Evolutionary conservation across 2,888 invertebrate genomes (phyloP).

Genomic region (Apotomis turbidana): DNA sequence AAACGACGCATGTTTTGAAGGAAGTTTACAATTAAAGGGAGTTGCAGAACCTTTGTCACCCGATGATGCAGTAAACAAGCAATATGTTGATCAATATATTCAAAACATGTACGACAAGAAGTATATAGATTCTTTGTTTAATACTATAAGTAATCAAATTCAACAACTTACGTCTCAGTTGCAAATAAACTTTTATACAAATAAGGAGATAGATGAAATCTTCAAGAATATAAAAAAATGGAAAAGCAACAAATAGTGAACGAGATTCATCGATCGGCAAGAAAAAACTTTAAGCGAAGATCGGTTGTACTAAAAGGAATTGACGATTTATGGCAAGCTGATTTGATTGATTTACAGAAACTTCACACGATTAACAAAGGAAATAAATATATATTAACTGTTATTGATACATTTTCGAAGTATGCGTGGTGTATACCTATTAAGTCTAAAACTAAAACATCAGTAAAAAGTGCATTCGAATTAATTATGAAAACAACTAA

Average conservation of each 20-base stretch:
- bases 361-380: background rate
- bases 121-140: background rate
- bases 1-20: too few relatives aligned
- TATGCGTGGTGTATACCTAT: background rate
- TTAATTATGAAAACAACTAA: constrained; percentile 3
- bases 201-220: background rate
- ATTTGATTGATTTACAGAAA: background rate
- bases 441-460: background rate
- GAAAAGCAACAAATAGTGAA: background rate
- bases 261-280: background rate
- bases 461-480: background rate
- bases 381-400: constrained; percentile 3
- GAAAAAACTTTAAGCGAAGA: background rate
- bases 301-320: background rate
- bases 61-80: background rate
- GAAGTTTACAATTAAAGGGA: background rate
- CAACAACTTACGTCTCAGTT: background rate
- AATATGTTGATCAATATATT: background rate
- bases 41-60: background rate
- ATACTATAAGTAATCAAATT: background rate
- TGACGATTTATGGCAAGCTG: constrained; percentile 6
- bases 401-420: constrained; percentile 10
- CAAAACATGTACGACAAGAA: background rate
- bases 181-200: background rate
- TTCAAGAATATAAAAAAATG: too few relatives aligned